phyloP scores from a whole-genome alignment of 2,888 invertebrate species.

The Uropetala carovei region DNA sequence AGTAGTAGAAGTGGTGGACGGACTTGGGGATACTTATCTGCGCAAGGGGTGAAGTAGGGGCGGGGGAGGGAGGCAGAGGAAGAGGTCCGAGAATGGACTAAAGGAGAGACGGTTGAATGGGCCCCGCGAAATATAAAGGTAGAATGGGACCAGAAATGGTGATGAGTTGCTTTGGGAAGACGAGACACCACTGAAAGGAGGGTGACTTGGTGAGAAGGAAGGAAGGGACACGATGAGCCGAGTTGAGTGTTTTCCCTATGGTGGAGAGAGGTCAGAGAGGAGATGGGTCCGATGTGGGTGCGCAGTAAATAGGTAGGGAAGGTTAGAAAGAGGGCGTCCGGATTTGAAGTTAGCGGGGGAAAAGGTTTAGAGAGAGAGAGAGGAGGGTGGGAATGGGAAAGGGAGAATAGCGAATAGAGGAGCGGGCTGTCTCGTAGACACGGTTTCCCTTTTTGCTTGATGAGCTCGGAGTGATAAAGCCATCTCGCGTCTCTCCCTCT shows the following conservation, averaged over 20 bases:
- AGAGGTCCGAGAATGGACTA: too few species aligned
- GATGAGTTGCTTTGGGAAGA: too few species aligned
- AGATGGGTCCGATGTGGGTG: neutral
- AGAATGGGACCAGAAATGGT: too few species aligned
- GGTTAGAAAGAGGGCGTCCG: neutral
- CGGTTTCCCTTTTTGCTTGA: conserved; percentile 41
- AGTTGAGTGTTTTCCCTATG: neutral
- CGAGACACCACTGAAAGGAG: neutral
- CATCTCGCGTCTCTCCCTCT: too few species aligned
- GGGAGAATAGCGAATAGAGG: neutral
- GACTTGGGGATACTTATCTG: neutral
- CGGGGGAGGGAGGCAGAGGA: too few species aligned
- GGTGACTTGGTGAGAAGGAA: neutral
- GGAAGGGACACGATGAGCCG: neutral
- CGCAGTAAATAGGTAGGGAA: neutral
- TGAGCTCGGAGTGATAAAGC: neutral
- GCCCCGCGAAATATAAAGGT: too few species aligned
- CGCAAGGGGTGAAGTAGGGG: neutral
- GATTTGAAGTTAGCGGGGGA: neutral
- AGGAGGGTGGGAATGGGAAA: neutral
- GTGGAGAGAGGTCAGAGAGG: neutral
- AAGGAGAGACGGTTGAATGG: too few species aligned
- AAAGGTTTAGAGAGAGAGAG: neutral
- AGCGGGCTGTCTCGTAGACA: neutral
- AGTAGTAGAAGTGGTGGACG: neutral